phyloP scores from a whole-genome alignment of 2,888 invertebrate genomes.

The Timema podura region DNA sequence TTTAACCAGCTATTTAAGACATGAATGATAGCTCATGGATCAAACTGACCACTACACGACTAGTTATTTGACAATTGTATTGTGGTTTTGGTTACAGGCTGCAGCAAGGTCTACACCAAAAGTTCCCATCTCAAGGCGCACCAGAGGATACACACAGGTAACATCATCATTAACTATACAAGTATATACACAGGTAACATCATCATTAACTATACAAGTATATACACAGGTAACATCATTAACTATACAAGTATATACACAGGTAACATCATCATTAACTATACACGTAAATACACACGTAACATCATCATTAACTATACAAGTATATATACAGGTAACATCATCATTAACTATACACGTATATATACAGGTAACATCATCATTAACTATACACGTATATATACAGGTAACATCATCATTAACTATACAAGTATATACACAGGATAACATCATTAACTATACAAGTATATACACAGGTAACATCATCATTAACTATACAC shows the following conservation, averaged over 20 bases:
- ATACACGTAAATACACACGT: no score
- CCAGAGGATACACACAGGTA: constrained; percentile 96
- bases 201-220: background rate
- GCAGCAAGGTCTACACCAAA: constrained; percentile 95
- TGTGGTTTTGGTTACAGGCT: constrained; percentile 63
- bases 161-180: constrained; percentile 39
- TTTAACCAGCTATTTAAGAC: no score
- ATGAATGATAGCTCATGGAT: no score
- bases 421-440: background rate
- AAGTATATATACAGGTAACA: no score
- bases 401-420: no score
- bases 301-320: no score
- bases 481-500: no score
- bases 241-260: background rate
- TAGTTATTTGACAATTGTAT: no score
- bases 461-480: background rate
- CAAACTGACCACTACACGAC: no score
- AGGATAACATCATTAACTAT: background rate
- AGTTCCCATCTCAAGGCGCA: constrained; percentile 97
- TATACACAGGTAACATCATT: background rate
- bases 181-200: no score
- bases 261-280: no score
- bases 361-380: constrained; percentile 86
- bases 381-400: background rate
- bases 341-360: no score